Evolutionary conservation across 2,797 vertebrate species (phyloP).

Genomic region (Diplodus sargus): DNA sequence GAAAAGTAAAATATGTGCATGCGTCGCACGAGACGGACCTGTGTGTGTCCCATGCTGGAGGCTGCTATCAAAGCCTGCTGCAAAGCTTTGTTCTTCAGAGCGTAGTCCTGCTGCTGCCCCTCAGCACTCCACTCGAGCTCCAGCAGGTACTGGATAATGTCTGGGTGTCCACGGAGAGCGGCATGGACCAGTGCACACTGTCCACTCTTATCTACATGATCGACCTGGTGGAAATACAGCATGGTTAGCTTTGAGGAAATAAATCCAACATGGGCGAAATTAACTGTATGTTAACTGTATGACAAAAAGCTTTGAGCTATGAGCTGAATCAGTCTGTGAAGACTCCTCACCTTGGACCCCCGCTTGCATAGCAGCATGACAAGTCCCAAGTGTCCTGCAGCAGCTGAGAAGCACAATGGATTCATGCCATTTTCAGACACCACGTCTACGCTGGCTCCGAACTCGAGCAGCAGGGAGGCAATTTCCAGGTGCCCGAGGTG

Average conservation of each 20-base stretch:
- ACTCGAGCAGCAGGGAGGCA: slow-evolving; percentile 91
- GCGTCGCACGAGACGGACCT: slow-evolving; percentile 69
- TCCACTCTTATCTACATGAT: slow-evolving; percentile 95
- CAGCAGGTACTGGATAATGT: slow-evolving; percentile 91
- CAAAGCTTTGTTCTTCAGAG: slow-evolving; percentile 90
- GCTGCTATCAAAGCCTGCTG: slow-evolving; percentile 95
- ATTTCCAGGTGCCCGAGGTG: slow-evolving; percentile 97
- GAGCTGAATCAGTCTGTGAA: neutral
- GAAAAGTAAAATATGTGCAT: neutral
- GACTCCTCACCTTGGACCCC: slow-evolving; percentile 89
- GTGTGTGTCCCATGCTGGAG: slow-evolving; percentile 95
- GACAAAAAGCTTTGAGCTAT: neutral
- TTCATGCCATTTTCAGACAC: slow-evolving; percentile 93
- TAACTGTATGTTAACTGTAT: neutral
- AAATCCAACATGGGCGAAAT: too few species aligned
- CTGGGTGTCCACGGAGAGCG: slow-evolving; percentile 91
- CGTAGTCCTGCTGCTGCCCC: slow-evolving; percentile 82
- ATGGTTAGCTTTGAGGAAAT: slow-evolving; percentile 15
- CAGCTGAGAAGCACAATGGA: slow-evolving; percentile 92
- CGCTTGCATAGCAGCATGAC: slow-evolving; percentile 91
- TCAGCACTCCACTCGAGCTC: slow-evolving; percentile 86
- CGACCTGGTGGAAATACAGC: slow-evolving; percentile 82
- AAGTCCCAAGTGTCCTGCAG: slow-evolving; percentile 91
- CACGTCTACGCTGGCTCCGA: slow-evolving; percentile 91
- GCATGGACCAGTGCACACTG: slow-evolving; percentile 96